Percentiles rank a stretch among this genome's conserved stretches.
Evolutionary conservation across 2,797 vertebrate species (phyloP).

Genomic region (Urocyon cinereoargenteus): DNA sequence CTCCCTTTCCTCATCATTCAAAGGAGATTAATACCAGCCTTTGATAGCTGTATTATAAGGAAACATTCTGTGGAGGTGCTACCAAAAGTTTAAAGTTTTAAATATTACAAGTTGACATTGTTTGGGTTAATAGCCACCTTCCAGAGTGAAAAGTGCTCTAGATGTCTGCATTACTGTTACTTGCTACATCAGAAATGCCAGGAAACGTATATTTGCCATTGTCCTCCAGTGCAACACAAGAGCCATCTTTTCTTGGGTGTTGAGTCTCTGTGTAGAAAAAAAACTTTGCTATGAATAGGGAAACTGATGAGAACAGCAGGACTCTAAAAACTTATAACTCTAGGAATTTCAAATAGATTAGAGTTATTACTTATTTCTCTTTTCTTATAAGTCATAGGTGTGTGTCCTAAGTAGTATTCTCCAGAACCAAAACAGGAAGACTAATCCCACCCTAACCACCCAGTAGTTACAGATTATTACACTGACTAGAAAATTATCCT

Average conservation of each 20-base stretch:
- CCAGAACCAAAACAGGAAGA: background rate
- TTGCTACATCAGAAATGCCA: background rate
- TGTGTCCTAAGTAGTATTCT: background rate
- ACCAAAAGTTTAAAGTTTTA: background rate
- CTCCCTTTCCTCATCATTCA: background rate
- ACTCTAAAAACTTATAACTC: background rate
- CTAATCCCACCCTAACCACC: background rate
- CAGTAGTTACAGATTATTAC: background rate
- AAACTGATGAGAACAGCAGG: background rate
- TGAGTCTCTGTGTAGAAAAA: background rate
- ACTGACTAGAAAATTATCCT: slow-evolving; percentile 59
- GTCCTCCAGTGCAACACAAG: background rate
- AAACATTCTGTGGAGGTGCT: background rate
- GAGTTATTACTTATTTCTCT: slow-evolving; percentile 33
- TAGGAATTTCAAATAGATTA: slow-evolving; percentile 1
- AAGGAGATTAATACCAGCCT: background rate
- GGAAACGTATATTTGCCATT: background rate
- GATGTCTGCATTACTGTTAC: background rate
- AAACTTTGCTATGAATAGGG: background rate
- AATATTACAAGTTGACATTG: background rate
- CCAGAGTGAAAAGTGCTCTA: background rate
- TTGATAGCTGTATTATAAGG: background rate
- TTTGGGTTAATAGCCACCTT: background rate
- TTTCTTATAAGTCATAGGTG: background rate
- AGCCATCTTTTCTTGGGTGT: background rate